phyloP scores from a whole-genome alignment of 2,113 vertebrate species.

The Uropsilus gracilis region DNA sequence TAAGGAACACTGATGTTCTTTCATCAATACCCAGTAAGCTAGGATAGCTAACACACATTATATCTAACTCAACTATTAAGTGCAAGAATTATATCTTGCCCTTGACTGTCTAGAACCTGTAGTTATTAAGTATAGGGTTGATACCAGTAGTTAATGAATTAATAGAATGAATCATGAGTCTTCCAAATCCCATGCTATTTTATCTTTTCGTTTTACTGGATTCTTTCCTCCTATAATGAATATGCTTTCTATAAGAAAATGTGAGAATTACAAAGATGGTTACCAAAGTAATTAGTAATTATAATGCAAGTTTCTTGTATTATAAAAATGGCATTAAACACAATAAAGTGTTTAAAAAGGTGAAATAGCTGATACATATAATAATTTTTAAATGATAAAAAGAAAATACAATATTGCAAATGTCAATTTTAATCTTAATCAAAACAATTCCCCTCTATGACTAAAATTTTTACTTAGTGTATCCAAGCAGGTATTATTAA shows the following conservation, averaged over 20 bases:
- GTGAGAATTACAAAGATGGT: conserved; percentile 16
- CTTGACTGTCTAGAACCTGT: conserved; percentile 11
- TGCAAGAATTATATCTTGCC: not conserved
- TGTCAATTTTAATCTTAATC: not conserved
- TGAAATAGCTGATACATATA: not conserved
- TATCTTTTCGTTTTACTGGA: not conserved
- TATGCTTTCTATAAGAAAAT: not conserved
- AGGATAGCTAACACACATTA: not conserved
- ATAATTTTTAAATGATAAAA: not conserved
- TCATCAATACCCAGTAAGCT: not conserved
- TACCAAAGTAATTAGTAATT: conserved; percentile 7
- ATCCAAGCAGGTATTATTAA: not conserved
- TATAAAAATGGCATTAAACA: not conserved
- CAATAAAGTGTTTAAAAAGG: not conserved
- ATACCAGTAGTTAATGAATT: not conserved
- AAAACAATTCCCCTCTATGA: not conserved
- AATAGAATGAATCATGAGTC: not conserved
- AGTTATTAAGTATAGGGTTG: not conserved
- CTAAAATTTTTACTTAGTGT: not conserved
- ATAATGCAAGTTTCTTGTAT: not conserved
- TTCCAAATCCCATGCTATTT: not conserved
- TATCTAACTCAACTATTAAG: not conserved
- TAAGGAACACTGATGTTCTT: not conserved
- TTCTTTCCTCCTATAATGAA: conserved; percentile 4
- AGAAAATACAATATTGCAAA: not conserved